Conservation (phyloP, 2,888 invertebrate genomes). For the Drosophila robusta region DNA sequence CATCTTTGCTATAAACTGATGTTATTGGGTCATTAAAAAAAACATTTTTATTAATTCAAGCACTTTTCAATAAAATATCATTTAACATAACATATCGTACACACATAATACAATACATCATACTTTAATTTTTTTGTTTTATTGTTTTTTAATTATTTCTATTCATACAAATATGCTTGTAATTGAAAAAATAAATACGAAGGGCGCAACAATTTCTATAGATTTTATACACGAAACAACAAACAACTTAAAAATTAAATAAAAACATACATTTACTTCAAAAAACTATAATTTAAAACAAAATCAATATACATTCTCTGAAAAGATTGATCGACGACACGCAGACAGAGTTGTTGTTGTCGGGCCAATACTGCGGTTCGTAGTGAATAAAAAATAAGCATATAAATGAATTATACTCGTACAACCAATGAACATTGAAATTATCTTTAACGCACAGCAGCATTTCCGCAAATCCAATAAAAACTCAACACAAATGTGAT, state of each 20-base stretch:
- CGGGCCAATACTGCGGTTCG: slow-evolving; percentile 24
- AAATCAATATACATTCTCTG: slow-evolving; percentile 4
- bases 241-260: slow-evolving; percentile 13
- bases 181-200: slow-evolving; percentile 31
- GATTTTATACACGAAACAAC: slow-evolving; percentile 17
- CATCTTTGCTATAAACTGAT: neutral
- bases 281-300: slow-evolving; percentile 25
- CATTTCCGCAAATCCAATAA: slow-evolving; percentile 74
- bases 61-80: slow-evolving; percentile 12
- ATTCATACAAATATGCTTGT: slow-evolving; percentile 65
- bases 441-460: slow-evolving; percentile 64
- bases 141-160: slow-evolving; percentile 30
- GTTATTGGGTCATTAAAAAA: slow-evolving; percentile 17
- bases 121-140: slow-evolving; percentile 28
- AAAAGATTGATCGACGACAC: slow-evolving; percentile 15
- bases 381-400: slow-evolving; percentile 9
- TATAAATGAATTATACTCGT: slow-evolving; percentile 16
- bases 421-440: slow-evolving; percentile 29
- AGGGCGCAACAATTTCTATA: slow-evolving; percentile 48
- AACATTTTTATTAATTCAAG: slow-evolving; percentile 5
- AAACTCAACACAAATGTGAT: slow-evolving; percentile 58
- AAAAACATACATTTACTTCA: neutral
- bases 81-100: slow-evolving; percentile 1
- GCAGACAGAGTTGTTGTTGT: slow-evolving; percentile 29
- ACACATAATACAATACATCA: slow-evolving; percentile 4